phyloP scores from a whole-genome alignment of 2,113 vertebrate species.

The Stomatorhinus ivindoensis region DNA sequence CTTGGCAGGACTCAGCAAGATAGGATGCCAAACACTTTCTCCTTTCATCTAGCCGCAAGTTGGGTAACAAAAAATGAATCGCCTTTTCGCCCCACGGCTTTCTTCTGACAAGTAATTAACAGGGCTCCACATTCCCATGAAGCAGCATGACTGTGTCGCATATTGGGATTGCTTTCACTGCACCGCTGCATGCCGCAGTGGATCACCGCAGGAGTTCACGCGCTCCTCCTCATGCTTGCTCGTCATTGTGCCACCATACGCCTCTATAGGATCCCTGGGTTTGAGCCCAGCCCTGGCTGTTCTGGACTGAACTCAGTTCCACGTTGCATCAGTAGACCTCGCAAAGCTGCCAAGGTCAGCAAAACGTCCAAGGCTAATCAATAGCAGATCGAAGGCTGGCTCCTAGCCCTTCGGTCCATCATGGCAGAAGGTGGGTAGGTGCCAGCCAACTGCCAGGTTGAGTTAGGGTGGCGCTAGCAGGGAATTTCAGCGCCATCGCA shows the following conservation, averaged over 20 bases:
- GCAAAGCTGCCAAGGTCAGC: not conserved
- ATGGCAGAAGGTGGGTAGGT: no score
- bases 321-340: not conserved
- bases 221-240: not conserved
- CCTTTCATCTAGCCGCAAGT: not conserved
- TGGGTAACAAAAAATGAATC: not conserved
- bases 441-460: not conserved
- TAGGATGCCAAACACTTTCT: not conserved
- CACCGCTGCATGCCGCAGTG: not conserved
- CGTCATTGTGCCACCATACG: not conserved
- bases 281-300: not conserved
- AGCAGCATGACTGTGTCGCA: not conserved
- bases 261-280: not conserved
- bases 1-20: not conserved
- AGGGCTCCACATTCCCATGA: not conserved
- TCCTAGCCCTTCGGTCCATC: not conserved
- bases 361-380: not conserved
- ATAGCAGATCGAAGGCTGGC: not conserved
- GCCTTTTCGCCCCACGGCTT: not conserved
- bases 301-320: not conserved
- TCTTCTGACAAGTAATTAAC: not conserved
- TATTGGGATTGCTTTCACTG: not conserved
- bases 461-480: not conserved
- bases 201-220: not conserved
- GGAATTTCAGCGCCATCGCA: not conserved